Conservation (phyloP, 2,797 vertebrate genomes). For the Hippoglossus hippoglossus region DNA sequence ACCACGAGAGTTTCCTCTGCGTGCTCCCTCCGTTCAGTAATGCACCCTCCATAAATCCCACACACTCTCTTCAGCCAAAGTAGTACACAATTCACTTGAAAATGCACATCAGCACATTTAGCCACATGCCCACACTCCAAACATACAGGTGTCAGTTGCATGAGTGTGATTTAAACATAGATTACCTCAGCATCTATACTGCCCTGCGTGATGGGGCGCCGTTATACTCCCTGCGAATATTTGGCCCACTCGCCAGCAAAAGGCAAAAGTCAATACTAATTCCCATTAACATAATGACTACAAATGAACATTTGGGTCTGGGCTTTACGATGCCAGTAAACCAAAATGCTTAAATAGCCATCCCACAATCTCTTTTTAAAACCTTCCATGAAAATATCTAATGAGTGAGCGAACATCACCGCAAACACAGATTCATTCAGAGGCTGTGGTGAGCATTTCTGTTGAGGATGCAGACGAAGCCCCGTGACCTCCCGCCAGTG, state of each 20-base stretch:
- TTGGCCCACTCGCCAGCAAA: constrained; percentile 58
- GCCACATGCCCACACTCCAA: constrained; percentile 18
- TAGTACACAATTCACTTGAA: constrained; percentile 30
- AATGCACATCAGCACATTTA: constrained; percentile 37
- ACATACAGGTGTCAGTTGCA: constrained; percentile 37
- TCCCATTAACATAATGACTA: constrained; percentile 75
- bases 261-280: constrained; percentile 73
- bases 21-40: constrained; percentile 54
- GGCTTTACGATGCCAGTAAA: constrained; percentile 63
- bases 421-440: constrained; percentile 39
- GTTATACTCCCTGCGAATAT: constrained; percentile 61
- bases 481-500: constrained; percentile 34
- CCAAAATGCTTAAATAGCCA: constrained; percentile 55
- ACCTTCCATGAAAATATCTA: constrained; percentile 48
- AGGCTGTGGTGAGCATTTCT: neutral
- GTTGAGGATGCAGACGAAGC: constrained; percentile 28
- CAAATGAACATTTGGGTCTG: constrained; percentile 71
- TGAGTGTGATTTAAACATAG: constrained; percentile 31
- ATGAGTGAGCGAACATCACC: constrained; percentile 34
- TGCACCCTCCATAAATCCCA: constrained; percentile 54
- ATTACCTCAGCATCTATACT: constrained; percentile 57
- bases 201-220: constrained; percentile 40
- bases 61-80: constrained; percentile 49
- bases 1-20: constrained; percentile 40
- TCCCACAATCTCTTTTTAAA: constrained; percentile 34